Percentiles rank a stretch among this genome's conserved stretches.
Conservation (phyloP, 2,113 vertebrate species). For the Eptatretus burgeri region DNA sequence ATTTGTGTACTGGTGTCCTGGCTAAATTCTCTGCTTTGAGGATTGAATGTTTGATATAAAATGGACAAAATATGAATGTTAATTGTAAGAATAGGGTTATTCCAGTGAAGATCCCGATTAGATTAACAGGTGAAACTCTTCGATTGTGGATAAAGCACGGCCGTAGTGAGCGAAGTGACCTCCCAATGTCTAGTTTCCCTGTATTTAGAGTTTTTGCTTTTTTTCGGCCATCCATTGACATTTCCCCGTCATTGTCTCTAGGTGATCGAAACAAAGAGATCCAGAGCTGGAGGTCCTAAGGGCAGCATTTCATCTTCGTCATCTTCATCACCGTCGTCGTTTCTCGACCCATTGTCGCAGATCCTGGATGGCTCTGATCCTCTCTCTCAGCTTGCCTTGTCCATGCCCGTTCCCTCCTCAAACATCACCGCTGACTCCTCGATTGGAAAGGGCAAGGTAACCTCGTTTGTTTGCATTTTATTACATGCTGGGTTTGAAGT, state of each 20-base stretch:
- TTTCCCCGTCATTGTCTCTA: constrained; percentile 13
- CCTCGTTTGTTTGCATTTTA: not conserved
- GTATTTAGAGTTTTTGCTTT: not conserved
- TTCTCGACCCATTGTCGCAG: constrained; percentile 52
- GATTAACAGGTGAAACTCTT: not conserved
- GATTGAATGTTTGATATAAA: too few species aligned
- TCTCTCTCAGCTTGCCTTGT: constrained; percentile 47
- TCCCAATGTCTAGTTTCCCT: not conserved
- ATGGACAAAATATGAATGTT: too few species aligned
- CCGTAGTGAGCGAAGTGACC: not conserved
- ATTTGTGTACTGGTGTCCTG: too few species aligned
- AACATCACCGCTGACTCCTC: not conserved
- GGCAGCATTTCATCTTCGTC: constrained; percentile 68
- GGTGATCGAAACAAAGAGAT: constrained; percentile 59
- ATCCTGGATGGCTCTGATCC: constrained; percentile 72
- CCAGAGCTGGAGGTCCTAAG: constrained; percentile 40
- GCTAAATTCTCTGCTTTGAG: too few species aligned
- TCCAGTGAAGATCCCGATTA: not conserved
- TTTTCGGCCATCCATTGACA: not conserved
- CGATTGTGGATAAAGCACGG: not conserved
- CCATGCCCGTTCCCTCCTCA: not conserved
- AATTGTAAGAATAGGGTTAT: too few species aligned
- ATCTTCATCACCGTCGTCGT: constrained; percentile 49
- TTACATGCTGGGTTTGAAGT: not conserved
- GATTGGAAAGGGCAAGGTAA: not conserved